phyloP scores from a whole-genome alignment of 2,797 vertebrate genomes.

The Vespertilio murinus region DNA sequence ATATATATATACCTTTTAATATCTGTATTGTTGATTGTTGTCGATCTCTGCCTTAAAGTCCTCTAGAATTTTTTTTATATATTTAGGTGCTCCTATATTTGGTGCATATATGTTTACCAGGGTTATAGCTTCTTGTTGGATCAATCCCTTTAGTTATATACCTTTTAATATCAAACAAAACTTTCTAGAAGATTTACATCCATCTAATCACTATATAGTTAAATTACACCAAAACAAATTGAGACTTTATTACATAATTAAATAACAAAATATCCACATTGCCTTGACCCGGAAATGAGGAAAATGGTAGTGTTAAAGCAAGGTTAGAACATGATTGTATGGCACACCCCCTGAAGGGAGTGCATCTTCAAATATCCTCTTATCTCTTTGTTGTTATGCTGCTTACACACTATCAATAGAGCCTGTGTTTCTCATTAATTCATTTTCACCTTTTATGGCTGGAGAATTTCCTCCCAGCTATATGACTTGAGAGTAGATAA shows the following conservation, averaged over 20 bases:
- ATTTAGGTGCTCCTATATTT: too few relatives aligned
- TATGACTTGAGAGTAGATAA: neutral
- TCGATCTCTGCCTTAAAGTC: too few relatives aligned
- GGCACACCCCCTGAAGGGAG: neutral
- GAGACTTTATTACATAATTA: neutral
- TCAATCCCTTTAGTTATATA: too few relatives aligned
- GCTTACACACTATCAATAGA: neutral
- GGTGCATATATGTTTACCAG: too few relatives aligned
- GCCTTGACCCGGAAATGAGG: neutral
- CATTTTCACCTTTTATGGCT: neutral
- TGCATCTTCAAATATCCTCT: neutral
- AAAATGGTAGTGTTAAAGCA: neutral
- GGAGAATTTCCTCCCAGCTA: neutral
- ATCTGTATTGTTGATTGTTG: too few relatives aligned
- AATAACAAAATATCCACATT: neutral
- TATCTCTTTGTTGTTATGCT: neutral
- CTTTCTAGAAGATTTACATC: neutral
- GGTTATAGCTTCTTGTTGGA: too few relatives aligned
- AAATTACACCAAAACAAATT: neutral
- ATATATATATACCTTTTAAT: too few relatives aligned
- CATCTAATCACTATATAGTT: neutral
- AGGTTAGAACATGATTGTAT: neutral
- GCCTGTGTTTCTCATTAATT: neutral
- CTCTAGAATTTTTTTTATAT: too few relatives aligned
- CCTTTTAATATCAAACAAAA: neutral